Base-by-base conservation (phyloP, 2,888 invertebrate genomes). In the Tachystola acroxantha region DNA sequence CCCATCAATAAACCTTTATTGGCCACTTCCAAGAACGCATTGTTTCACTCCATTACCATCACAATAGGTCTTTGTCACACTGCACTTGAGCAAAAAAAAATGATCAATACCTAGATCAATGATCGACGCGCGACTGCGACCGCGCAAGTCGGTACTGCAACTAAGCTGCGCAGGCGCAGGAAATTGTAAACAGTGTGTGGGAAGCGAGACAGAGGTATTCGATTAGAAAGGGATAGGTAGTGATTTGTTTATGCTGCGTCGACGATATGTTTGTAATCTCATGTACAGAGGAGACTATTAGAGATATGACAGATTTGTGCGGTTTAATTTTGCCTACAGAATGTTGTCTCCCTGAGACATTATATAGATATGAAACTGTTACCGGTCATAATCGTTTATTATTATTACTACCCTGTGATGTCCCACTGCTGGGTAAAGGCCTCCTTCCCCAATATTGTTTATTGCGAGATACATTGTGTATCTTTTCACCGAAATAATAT, bases 121-220 rank as follows among this genome's bases (percentile, higher is more conserved):
- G 37, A 47, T 48, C 42, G 43, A 43, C 32, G 46, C 53, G 57
- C 65, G 70, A 50, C 61, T 50, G 55, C 50, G 51, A 58, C 50
- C 66, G 73, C 76, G 61, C 64, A 59, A 60, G 59, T 37, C 56
- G 48, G 28, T 39, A 54, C 46, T 43, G 50, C 62, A 49, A 80
- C 80, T 80, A 49, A 45, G 48, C 39, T 10, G 37, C 32, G 43
- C 25, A n/a, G 6, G 16, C 48, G 52, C 53, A 65, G 62, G 64
- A 70, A 75, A 74, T 69, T 66, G 67, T 79, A 81, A 80, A 78
- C 76, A 79, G 45, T 47, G 46, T 12, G 65, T 26, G 53, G 16
- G 62, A n/a, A 69, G 36, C 39, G 57, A 50, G 66, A 70, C 34
- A 32, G 46, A 39, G 36, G 37, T 65, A 69, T 50, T 4, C 44